These are phyloP conservation scores for Diaperis boleti DNA, from an alignment of 2,888 invertebrate species.

Conservation along the genomic window DNA sequence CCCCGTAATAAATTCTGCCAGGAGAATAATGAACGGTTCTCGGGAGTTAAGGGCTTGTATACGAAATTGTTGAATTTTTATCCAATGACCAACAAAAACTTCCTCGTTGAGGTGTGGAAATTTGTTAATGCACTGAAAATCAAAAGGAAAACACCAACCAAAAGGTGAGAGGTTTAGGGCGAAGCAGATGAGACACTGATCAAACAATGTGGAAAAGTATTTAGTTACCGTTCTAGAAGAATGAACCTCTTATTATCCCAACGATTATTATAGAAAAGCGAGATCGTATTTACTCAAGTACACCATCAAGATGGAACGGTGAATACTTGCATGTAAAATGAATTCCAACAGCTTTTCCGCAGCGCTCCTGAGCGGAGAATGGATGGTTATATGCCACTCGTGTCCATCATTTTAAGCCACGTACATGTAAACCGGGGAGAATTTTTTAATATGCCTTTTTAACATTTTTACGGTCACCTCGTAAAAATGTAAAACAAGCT, in stretches of 20 bases:
- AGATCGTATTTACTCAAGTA: not conserved
- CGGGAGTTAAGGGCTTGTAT: constrained; percentile 5
- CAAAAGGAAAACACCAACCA: no score
- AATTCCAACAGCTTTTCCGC: constrained; percentile 19
- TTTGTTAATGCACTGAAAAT: no score
- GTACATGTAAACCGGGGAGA: constrained; percentile 9
- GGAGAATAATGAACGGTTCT: constrained; percentile 25
- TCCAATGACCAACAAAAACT: constrained; percentile 4
- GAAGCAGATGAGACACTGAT: no score
- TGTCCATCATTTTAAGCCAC: constrained; percentile 19
- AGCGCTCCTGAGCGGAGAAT: constrained; percentile 4
- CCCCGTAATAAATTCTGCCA: constrained; percentile 23
- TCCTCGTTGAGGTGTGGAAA: no score
- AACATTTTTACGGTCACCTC: not conserved
- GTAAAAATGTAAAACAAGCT: constrained; percentile 1
- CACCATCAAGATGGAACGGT: not conserved
- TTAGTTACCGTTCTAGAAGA: no score
- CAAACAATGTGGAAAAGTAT: no score
- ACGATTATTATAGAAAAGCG: no score
- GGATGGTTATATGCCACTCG: constrained; percentile 17
- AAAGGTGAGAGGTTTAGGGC: no score
- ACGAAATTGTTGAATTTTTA: constrained; percentile 22
- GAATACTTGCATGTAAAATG: not conserved
- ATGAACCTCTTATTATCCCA: not conserved
- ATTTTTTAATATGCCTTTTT: constrained; percentile 1